Base-by-base conservation (phyloP, 2,113 vertebrate genomes). In the Zosterops pallidus region DNA sequence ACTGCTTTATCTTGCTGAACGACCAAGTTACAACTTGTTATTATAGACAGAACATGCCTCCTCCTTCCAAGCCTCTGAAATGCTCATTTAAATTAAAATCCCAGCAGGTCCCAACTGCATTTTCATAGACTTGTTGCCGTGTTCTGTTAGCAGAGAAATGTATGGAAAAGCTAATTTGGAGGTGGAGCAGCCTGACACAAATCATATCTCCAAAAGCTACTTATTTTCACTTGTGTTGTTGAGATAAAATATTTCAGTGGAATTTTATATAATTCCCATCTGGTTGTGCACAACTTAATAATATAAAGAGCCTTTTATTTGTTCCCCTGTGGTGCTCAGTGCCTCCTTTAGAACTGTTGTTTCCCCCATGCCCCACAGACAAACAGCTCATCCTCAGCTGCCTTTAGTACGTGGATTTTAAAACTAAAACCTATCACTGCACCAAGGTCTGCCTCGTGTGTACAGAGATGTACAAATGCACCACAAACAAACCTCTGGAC, bases 401-500 rank as follows among this genome's bases (percentile, higher is more conserved):
- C 71, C 71, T 42, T 47, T 5, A 12, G 39, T 1, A 35, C 21
- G 6, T 5, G 7, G n/a, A 37, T 62, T 37, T 39, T 44, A 9
- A 14, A 75, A 60, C 20, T n/a, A 25, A 28, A 74, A 59, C 24
- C 6, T 0, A 13, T 8, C 21, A 6, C 39, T 75, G 23, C 79
- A 52, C 21, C 35, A 29, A 14, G 50, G 22, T 39, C 35, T 79
- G 60, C 82, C 62, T 59, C 7, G 5, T 17, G 2, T 31, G 5
- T 9, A 4, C 29, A 4, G 0, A n/a, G 91, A 31, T 23, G 56
- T 2, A 71, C 74, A 46, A 49, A 37, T 2, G 33, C 29, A 26
- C 50, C 65, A 79, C 55, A 74, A 83, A 94, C 41, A 35, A 86
- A 31, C 28, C 62, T 39, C 53, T 80, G 86, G 63, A 49, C 71